Evolutionary conservation across 2,113 vertebrate species (phyloP), one percentile per base, ranked within the genome.

Genomic region (Dascyllus trimaculatus): DNA sequence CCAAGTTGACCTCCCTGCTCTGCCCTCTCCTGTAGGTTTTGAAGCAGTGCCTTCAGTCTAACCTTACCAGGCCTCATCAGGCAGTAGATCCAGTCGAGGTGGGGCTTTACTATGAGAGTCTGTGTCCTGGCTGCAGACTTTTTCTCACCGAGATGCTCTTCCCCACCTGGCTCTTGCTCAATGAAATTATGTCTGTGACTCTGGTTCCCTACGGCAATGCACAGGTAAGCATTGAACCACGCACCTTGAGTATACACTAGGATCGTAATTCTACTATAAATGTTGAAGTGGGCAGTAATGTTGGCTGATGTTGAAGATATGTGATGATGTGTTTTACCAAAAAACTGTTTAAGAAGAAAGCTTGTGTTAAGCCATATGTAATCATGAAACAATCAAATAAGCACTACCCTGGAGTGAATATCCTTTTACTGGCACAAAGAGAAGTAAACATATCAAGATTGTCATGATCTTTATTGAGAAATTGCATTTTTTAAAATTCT

Each of bases 181-280:
- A 0, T 0, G 90, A 95, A 4, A 96, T 95, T 75, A 91, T 98
- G 72, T 74, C 32, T 2, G 45, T 99, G 70, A 95, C 93, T 0
- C 87, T 99, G 80, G 96, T 99, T 59, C 96, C 98, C 4, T 99
- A 94, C 0, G 98, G 98, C 9, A 99, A 99, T 0, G 95, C 98
- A 0, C 1, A 93, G 94, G 97, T 99, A 85, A 54, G 57, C 59
- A 26, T 17, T 18, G 10, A 26, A 54, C 22, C 11, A 9, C 57
- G 21, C 63, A 56, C 6, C 4, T 43, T 14, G 2, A 15, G 1
- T 43, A 43, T 15, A 15, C 15, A 7, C 38, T 49, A 26, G 0
- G 9, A 43, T 32, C 43, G 19, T 18, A 21, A 38, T 52, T 58
- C 17, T 26, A 24, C 24, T 29, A 1, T 22, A 0, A 15, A 43